Evolutionary conservation across 2,113 vertebrate genomes (phyloP).

Genomic region (Cyprinodon variegatus): DNA sequence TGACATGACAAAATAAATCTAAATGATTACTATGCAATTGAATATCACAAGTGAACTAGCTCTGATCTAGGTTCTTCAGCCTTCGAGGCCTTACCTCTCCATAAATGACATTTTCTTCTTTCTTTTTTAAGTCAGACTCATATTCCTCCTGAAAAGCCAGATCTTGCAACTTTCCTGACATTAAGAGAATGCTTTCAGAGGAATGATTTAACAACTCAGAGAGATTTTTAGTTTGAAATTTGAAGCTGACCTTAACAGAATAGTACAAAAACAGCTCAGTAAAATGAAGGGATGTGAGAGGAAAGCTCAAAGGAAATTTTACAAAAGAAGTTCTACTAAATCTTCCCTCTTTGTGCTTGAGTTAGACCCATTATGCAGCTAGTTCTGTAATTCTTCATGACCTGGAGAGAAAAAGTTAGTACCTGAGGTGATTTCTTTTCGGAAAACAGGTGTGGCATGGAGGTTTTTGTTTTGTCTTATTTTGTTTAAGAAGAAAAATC

Average conservation of each 20-base stretch:
- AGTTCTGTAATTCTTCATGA: background rate
- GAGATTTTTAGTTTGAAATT: background rate
- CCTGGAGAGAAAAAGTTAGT: background rate
- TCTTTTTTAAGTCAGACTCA: background rate
- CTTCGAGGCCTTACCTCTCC: background rate
- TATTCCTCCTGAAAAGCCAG: background rate
- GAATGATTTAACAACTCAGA: background rate
- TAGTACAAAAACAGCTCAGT: background rate
- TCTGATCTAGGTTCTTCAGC: background rate
- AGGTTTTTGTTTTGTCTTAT: background rate
- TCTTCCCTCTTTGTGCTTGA: background rate
- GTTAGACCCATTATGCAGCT: background rate
- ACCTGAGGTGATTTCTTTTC: background rate
- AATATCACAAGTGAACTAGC: background rate
- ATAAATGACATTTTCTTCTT: background rate
- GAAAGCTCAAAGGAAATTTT: background rate
- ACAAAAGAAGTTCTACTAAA: background rate
- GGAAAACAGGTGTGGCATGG: background rate
- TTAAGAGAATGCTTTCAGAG: background rate
- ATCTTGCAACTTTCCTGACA: background rate
- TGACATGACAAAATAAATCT: slow-evolving; percentile 1
- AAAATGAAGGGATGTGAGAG: background rate
- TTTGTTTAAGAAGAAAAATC: no score
- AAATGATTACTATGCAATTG: slow-evolving; percentile 6
- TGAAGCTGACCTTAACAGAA: background rate